Evolutionary conservation across 2,888 invertebrate genomes (phyloP).

Genomic region (Liposcelis brunnea): DNA sequence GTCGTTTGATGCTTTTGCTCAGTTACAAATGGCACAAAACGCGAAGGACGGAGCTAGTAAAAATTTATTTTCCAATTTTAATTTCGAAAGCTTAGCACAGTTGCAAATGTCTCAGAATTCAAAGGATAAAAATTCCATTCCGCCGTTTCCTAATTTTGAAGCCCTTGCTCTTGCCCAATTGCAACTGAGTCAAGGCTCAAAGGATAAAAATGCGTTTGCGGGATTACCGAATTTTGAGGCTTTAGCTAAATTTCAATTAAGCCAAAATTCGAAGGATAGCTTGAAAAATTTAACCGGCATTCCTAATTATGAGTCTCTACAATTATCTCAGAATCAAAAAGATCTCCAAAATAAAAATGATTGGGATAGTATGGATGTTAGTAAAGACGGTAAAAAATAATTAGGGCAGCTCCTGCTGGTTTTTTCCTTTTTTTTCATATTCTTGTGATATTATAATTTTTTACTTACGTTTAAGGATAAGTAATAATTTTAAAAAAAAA

Average conservation of each 20-base stretch:
- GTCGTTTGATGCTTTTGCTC: neutral
- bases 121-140: neutral
- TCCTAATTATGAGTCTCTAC: slow-evolving; percentile 4
- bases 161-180: slow-evolving; percentile 3
- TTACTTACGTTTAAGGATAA: too few relatives aligned
- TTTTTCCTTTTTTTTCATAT: too few relatives aligned
- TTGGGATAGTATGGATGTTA: neutral
- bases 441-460: too few relatives aligned
- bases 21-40: neutral
- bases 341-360: slow-evolving; percentile 1
- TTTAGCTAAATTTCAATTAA: neutral
- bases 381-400: too few relatives aligned
- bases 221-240: neutral
- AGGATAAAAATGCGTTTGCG: slow-evolving; percentile 1
- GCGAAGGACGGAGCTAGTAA: neutral
- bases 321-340: slow-evolving; percentile 3
- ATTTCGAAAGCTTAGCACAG: slow-evolving; percentile 1
- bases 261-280: neutral
- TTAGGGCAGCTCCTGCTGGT: too few relatives aligned
- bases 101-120: slow-evolving; percentile 1
- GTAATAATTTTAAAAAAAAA: too few relatives aligned
- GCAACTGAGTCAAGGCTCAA: slow-evolving; percentile 5
- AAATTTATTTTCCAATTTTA: neutral
- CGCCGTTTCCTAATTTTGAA: slow-evolving; percentile 5
- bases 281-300: slow-evolving; percentile 2